Evolutionary conservation across 1,140 invertebrate genomes (phyloP), one percentile per base, ranked within the genome.

Genomic region (Macrocentrus cingulum): DNA sequence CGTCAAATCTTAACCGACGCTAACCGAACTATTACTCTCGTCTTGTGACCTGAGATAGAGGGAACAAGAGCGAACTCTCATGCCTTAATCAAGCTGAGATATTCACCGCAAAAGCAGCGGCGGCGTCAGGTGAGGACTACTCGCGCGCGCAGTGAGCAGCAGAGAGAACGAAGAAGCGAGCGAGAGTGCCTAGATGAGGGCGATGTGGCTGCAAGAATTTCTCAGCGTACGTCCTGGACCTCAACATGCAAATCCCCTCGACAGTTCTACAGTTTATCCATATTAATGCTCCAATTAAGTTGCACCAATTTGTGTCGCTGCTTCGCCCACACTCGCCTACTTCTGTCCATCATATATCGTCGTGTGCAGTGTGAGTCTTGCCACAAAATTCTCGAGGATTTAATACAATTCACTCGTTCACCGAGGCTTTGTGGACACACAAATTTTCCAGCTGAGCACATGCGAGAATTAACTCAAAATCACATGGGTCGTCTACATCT

Each of bases 261-360:
- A 29, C 25, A 9, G 16, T 44, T 4, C 19, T 4, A 8, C 7
- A 37, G 57, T 63, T 66, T 63, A 66, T 66, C 64, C 64, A 66
- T 66, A 66, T 66, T 66, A 66, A 66, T 66, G 64, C 49, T 59
- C 42, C 65, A 66, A 66, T 66, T 66, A 66, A 66, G 59, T 45
- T 29, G 4, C 48, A 46, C 32, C 18, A 45, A 66, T 57, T 32
- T 1, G 4, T 44, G 19, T 19, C 32, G 11, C 56, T 19, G 36
- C 42, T 46, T 9, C 29, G 4, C 20, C 22, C 15, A 5, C 8
- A 4, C 49, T 44, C 22, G 15, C 16, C 15, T 32, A n/a, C n/a
- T n/a, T n/a, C n/a, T n/a, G n/a, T 23, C 18, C 7, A 15, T 42
- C n/a, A 34, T 20, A 1, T 13, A 6, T 52, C 11, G 16, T 62